Evolutionary conservation across 1,140 invertebrate species (phyloP).

Genomic region (Drosophila insularis): DNA sequence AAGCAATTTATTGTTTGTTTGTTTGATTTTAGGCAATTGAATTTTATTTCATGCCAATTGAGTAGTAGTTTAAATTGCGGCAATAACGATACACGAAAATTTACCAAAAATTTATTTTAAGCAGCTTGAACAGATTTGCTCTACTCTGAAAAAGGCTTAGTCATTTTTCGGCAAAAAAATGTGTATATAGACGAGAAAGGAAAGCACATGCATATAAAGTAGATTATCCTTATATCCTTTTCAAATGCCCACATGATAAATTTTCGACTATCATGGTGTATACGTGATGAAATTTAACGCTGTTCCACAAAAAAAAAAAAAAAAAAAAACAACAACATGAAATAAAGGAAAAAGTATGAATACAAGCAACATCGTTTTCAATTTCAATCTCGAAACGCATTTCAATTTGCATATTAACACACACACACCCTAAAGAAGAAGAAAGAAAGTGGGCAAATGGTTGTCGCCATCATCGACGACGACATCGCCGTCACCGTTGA

Average conservation of each 20-base stretch:
- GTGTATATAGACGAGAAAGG: no score
- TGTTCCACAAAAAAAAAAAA: slow-evolving; percentile 3
- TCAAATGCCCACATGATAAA: slow-evolving; percentile 8
- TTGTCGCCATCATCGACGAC: slow-evolving; percentile 3
- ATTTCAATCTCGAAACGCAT: slow-evolving; percentile 47
- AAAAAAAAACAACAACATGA: no score
- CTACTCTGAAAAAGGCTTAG: background rate
- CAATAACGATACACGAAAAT: background rate
- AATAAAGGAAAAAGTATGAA: background rate
- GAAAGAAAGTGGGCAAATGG: slow-evolving; percentile 8
- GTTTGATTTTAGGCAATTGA: background rate
- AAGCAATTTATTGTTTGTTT: background rate
- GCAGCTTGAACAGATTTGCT: background rate
- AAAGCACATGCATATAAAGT: background rate
- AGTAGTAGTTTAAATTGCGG: background rate
- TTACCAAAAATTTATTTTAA: background rate
- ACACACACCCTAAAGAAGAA: background rate
- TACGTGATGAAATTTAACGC: slow-evolving; percentile 3
- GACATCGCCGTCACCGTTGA: slow-evolving; percentile 12
- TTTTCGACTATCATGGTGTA: slow-evolving; percentile 2
- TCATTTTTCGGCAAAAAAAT: background rate
- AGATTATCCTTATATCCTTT: background rate
- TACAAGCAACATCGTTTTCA: slow-evolving; percentile 13
- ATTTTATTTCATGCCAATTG: background rate
- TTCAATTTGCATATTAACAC: slow-evolving; percentile 72